Conservation (phyloP, 2,888 invertebrate genomes). For the Acrobasis consociella region DNA sequence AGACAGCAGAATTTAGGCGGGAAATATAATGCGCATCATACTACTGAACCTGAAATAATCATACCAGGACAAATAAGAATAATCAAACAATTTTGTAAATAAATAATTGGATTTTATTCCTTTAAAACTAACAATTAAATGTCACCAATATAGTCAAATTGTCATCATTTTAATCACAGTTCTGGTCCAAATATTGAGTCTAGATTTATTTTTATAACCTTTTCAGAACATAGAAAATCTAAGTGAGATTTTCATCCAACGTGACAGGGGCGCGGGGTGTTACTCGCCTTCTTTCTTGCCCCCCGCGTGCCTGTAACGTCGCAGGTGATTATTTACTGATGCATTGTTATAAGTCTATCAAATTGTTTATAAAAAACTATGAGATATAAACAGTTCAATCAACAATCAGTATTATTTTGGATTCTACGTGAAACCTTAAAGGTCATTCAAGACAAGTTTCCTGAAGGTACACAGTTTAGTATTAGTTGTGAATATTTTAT, state of each 20-base stretch:
- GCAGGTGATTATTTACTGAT: neutral
- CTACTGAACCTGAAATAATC: too few species aligned
- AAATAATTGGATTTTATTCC: constrained; percentile 29
- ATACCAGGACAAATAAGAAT: neutral
- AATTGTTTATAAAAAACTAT: neutral
- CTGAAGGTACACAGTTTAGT: too few species aligned
- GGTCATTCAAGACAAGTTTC: too few species aligned
- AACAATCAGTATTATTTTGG: neutral
- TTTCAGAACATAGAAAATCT: neutral
- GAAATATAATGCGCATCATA: too few species aligned
- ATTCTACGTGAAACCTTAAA: too few species aligned
- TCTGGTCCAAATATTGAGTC: neutral
- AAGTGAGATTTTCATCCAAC: neutral
- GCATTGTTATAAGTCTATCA: neutral
- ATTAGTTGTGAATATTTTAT: too few species aligned
- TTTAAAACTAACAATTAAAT: constrained; percentile 28
- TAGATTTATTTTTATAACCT: neutral
- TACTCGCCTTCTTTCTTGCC: neutral
- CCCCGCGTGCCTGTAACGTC: neutral
- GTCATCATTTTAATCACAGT: neutral
- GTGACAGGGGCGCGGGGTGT: neutral
- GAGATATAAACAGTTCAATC: neutral
- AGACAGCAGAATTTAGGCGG: too few species aligned
- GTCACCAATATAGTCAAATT: neutral
- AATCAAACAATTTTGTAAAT: constrained; percentile 17